Conservation (phyloP, 2,113 vertebrate genomes). For the Sinocyclocheilus grahami region DNA sequence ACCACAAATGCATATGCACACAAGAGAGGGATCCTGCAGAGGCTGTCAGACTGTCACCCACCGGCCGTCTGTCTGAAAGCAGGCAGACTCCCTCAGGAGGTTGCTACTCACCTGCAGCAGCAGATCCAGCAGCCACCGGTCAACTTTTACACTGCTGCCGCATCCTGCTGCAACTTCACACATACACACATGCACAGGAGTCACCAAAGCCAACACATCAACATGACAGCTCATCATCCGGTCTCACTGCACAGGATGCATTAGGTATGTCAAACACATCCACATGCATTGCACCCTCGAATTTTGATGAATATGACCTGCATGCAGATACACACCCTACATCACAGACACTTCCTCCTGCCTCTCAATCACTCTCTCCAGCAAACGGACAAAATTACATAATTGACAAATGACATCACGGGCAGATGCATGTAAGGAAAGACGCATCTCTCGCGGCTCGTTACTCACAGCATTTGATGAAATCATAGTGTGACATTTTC, state of each 20-base stretch:
- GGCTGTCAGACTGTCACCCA: slow-evolving; percentile 46
- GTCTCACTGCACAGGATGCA: not conserved
- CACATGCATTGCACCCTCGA: not conserved
- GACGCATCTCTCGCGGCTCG: slow-evolving; percentile 36
- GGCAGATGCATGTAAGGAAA: slow-evolving; percentile 22
- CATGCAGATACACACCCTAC: slow-evolving; percentile 6
- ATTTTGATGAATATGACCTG: not conserved
- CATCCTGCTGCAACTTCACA: slow-evolving; percentile 52
- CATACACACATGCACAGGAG: slow-evolving; percentile 5
- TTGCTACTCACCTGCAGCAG: slow-evolving; percentile 54
- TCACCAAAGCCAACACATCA: not conserved
- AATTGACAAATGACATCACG: slow-evolving; percentile 52
- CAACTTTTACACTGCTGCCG: slow-evolving; percentile 54
- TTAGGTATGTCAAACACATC: not conserved
- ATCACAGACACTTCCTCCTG: not conserved
- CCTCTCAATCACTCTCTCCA: slow-evolving; percentile 32
- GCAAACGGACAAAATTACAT: not conserved
- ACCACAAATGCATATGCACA: slow-evolving; percentile 26
- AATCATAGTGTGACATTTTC: slow-evolving; percentile 88
- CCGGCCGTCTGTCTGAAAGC: slow-evolving; percentile 30
- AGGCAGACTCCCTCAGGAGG: slow-evolving; percentile 40
- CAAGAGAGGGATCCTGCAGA: slow-evolving; percentile 7
- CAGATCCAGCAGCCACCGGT: slow-evolving; percentile 23
- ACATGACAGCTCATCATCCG: too few species aligned
- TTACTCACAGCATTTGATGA: slow-evolving; percentile 92